Evolutionary conservation across 2,888 invertebrate species (phyloP).

Genomic region (Hypselothyrea guttata): DNA sequence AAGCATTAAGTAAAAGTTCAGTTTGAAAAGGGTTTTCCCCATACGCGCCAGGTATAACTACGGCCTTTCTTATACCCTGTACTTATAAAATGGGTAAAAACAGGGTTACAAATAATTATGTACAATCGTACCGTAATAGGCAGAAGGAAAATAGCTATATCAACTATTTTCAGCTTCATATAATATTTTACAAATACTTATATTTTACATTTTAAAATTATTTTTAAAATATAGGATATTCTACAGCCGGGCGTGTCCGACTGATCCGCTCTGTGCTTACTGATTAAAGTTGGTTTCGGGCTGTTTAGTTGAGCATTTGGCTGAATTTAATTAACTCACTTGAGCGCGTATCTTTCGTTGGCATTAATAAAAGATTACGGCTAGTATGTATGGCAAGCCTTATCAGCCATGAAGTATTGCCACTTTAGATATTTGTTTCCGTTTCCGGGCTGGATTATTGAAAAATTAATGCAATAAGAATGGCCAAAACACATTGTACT

Average conservation of each 20-base stretch:
- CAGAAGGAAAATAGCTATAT: too few relatives aligned
- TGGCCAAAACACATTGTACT: constrained; percentile 2
- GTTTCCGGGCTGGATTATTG: constrained; percentile 62
- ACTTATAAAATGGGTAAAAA: constrained; percentile 2
- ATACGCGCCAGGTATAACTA: constrained; percentile 13
- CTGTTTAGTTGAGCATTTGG: constrained; percentile 19
- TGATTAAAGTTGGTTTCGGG: background rate
- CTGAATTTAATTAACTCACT: constrained; percentile 77
- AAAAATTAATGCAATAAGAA: constrained; percentile 74
- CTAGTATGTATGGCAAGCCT: constrained; percentile 24
- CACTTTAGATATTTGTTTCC: constrained; percentile 70
- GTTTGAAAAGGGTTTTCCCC: constrained; percentile 68
- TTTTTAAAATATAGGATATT: too few relatives aligned
- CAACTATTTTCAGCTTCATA: too few relatives aligned
- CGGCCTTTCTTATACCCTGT: constrained; percentile 14
- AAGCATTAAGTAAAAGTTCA: constrained; percentile 58
- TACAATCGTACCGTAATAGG: too few relatives aligned
- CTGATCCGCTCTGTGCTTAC: too few relatives aligned
- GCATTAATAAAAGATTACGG: constrained; percentile 77
- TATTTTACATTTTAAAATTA: too few relatives aligned
- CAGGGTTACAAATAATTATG: too few relatives aligned
- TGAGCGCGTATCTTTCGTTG: constrained; percentile 51
- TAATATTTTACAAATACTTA: too few relatives aligned
- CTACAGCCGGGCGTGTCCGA: too few relatives aligned
- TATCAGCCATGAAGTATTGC: constrained; percentile 61